phyloP scores from a whole-genome alignment of 2,797 vertebrate genomes.

The Trichosurus vulpecula region DNA sequence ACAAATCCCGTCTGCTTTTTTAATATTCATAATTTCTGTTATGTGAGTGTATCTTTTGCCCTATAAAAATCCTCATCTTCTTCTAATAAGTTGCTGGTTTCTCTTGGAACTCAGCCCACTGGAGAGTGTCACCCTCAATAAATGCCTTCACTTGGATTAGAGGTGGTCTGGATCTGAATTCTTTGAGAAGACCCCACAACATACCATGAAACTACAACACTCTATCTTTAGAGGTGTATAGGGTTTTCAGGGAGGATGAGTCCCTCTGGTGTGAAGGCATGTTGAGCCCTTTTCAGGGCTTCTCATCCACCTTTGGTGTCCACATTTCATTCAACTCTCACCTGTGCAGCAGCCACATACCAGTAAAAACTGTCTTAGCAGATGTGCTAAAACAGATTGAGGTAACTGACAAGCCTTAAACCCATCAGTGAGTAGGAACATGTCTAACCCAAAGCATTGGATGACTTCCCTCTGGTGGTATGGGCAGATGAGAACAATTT shows the following conservation, averaged over 20 bases:
- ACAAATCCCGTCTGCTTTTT: too few relatives aligned
- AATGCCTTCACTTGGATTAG: too few relatives aligned
- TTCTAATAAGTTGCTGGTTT: too few relatives aligned
- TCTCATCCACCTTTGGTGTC: too few relatives aligned
- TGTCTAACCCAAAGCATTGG: background rate
- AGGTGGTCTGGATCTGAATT: too few relatives aligned
- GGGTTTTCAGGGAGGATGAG: background rate
- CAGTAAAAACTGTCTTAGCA: background rate
- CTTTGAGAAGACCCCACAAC: too few relatives aligned
- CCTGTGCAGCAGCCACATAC: background rate
- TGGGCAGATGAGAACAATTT: background rate
- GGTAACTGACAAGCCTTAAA: background rate
- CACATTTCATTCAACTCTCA: background rate
- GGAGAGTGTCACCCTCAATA: too few relatives aligned
- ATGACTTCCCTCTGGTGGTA: background rate
- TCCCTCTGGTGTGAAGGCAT: background rate
- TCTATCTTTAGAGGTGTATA: background rate
- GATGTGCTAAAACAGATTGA: background rate
- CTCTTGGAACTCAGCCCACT: too few relatives aligned
- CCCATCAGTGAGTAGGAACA: background rate
- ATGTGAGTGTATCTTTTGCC: too few relatives aligned
- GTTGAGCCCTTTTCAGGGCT: background rate
- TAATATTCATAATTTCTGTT: too few relatives aligned
- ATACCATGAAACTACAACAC: too few relatives aligned
- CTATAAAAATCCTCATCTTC: too few relatives aligned